Base-by-base conservation (phyloP, 2,888 invertebrate genomes). In the Prosapia bicincta region DNA sequence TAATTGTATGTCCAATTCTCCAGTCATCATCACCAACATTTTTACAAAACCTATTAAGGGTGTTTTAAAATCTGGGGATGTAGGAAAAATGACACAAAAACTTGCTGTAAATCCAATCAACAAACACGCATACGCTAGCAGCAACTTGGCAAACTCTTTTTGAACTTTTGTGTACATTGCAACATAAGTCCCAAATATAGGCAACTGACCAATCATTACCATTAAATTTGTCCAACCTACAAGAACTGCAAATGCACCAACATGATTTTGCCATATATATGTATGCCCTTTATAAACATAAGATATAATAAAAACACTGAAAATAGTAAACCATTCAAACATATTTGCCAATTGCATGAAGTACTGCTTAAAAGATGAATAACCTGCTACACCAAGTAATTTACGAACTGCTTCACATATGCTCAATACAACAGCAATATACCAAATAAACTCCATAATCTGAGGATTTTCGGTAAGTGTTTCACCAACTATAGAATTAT, bases 161-260 rank as follows among this genome's bases (percentile, higher is more conserved):
- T 94, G 93, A 0, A 95, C 94, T 84, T 93, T 91, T 0, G 94
- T 94, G 81, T 94, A 95, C 95, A 95, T 95, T 0, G 95, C 95
- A 3, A 96, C 95, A 83, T 96, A 96, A 0, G 95, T 93, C 23
- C 95, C 96, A 82, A 96, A 94, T 71, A 94, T 90, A 0, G 96
- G 96, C 54, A 96, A 86, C 82, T 96, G 94, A 0, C 96, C 96
- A 76, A 96, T 92, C 93, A 95, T 94, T 83, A 94, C 86, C 94
- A 95, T 94, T n/a, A 95, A 86, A 84, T 95, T 94, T 5, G 93
- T 93, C 95, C 95, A 95, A 5, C 93, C 94, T 66, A 94, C 90
- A 3, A 95, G 88, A 0, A 95, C 94, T 0, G 94, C 93, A 82
- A 95, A 93, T 0, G 95, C 95, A 0, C 94, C 95, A 25, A 95